Conservation (phyloP, 2,797 vertebrate genomes). For the Oreochromis grahami region DNA sequence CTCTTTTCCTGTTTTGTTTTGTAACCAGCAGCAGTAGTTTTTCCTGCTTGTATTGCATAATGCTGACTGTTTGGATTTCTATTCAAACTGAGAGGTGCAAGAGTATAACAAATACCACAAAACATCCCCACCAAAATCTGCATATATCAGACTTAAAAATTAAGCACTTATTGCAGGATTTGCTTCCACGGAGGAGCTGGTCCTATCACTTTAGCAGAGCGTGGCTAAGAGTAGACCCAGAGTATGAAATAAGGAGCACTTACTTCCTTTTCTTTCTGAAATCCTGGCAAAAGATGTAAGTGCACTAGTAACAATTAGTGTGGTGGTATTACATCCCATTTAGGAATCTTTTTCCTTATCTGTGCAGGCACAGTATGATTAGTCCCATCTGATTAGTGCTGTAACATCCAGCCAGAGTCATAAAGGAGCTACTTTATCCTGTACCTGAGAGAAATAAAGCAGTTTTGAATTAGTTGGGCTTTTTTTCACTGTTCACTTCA, state of each 20-base stretch:
- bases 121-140: background rate
- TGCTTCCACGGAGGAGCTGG: background rate
- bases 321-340: background rate
- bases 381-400: background rate
- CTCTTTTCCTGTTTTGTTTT: constrained; percentile 6
- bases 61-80: constrained; percentile 5
- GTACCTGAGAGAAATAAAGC: background rate
- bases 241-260: background rate
- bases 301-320: background rate
- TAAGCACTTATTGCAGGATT: background rate
- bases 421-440: background rate
- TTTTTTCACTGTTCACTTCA: background rate
- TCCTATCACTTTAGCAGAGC: background rate
- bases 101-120: constrained; percentile 10
- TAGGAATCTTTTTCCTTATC: background rate
- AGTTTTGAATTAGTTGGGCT: background rate
- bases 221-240: background rate
- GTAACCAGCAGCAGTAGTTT: constrained; percentile 3
- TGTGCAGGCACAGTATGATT: background rate
- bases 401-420: background rate
- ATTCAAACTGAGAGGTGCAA: constrained; percentile 22
- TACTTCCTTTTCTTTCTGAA: background rate
- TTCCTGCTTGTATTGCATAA: constrained; percentile 4
- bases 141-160: constrained; percentile 1
- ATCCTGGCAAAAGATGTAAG: background rate